Base-by-base conservation (phyloP, 1,140 invertebrate genomes). In the honey bee (Apis mellifera) region DNA sequence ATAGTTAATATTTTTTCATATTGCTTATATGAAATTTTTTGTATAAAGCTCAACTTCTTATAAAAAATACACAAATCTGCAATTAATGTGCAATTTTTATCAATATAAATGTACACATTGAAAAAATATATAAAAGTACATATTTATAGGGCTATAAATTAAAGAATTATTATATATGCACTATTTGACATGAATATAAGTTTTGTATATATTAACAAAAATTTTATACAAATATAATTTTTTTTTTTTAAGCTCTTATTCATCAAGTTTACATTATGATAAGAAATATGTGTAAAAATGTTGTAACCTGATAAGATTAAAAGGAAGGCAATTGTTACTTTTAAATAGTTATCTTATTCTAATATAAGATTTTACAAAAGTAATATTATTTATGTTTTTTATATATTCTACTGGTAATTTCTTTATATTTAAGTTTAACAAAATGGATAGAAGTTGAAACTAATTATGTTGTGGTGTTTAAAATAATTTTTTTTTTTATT, bases 81-180 rank as follows among this genome's bases (percentile, higher is more conserved):
- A 80, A 76, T 59, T 77, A 77, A n/a, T 64, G 55, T 82, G 59
- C 77, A 82, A 86, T 62, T 85, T 82, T 77, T 32, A 70, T 82
- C 54, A 60, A 79, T 17, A 26, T 48, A 42, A 17, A 55, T 77
- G 57, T 26, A 85, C 12, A 68, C 55, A 69, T 64, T 59, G 50
- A 9, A 82, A n/a, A 72, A 68, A 15, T 85, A 57, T 50, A 70
- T n/a, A n/a, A 80, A 42, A 42, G 32, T 42, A 42, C 69, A 54
- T 82, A 84, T 80, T 85, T 80, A 75, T 86, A 86, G 32, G 23
- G 69, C 52, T 59, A 65, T 9, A 70, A 50, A n/a, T 69, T 73
- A 78, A 12, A 59, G 2, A 60, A 68, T 48, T 74, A 69, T 64
- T 17, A 26, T 54, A 78, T 59, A 57, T 19, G 62, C n/a, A 50